phyloP scores from a whole-genome alignment of 2,797 vertebrate species.

The Nannoperca australis region DNA sequence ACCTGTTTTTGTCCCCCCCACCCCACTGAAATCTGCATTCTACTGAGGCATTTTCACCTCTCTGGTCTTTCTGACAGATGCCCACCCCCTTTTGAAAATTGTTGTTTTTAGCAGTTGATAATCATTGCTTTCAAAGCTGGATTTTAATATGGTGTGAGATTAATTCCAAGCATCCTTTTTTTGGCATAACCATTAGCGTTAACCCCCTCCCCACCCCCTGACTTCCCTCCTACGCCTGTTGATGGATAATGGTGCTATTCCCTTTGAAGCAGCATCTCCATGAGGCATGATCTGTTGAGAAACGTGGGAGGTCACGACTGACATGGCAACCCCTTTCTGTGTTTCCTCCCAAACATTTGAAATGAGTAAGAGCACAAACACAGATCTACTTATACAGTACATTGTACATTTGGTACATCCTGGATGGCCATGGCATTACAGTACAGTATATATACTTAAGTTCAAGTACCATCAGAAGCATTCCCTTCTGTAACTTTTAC shows the following conservation, averaged over 20 bases:
- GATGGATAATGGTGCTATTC: slow-evolving; percentile 78
- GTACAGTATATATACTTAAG: neutral
- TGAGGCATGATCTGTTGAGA: slow-evolving; percentile 72
- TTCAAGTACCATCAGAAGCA: neutral
- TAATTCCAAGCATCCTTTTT: slow-evolving; percentile 76
- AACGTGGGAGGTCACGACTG: slow-evolving; percentile 78
- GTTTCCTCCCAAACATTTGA: slow-evolving; percentile 35
- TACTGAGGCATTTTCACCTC: slow-evolving; percentile 7
- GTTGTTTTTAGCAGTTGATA: slow-evolving; percentile 64
- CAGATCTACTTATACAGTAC: neutral
- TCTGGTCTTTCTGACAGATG: slow-evolving; percentile 32
- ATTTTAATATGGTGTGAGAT: slow-evolving; percentile 73
- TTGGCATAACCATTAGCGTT: slow-evolving; percentile 71
- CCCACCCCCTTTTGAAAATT: slow-evolving; percentile 42
- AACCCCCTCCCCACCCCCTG: slow-evolving; percentile 63
- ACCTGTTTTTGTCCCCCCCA: neutral
- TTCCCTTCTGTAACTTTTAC: neutral
- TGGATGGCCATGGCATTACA: neutral
- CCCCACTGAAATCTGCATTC: neutral
- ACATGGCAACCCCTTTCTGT: slow-evolving; percentile 49
- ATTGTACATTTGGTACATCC: neutral
- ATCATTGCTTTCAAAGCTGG: slow-evolving; percentile 65
- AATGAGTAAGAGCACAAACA: slow-evolving; percentile 27
- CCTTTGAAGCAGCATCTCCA: slow-evolving; percentile 69
- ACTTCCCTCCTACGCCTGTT: slow-evolving; percentile 73